Percentiles rank a stretch among this genome's conserved stretches.
These are phyloP conservation scores for Hyperoplus immaculatus DNA, from an alignment of 2,797 vertebrate species.

Conservation along the genomic window DNA sequence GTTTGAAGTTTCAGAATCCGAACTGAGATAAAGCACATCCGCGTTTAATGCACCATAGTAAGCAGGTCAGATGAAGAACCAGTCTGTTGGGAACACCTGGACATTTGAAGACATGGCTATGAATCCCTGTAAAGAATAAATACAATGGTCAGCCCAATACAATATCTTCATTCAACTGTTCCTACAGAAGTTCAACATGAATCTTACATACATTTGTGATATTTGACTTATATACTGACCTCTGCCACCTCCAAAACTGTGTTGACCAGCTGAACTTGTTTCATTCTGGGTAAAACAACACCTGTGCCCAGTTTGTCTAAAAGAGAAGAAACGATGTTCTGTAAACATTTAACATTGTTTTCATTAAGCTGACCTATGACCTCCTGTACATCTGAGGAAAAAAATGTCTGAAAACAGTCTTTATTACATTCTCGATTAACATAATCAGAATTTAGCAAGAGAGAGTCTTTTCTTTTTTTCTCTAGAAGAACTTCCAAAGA, in stretches of 20 bases:
- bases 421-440: background rate
- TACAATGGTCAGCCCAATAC: constrained; percentile 4
- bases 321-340: constrained; percentile 18
- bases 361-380: background rate
- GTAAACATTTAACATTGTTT: background rate
- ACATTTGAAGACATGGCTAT: constrained; percentile 70
- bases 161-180: background rate
- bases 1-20: background rate
- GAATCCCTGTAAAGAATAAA: constrained; percentile 72
- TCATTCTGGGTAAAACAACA: constrained; percentile 58
- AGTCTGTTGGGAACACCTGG: constrained; percentile 14
- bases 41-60: background rate
- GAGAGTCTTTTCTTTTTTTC: background rate
- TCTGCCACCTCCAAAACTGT: constrained; percentile 65
- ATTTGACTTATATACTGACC: constrained; percentile 57
- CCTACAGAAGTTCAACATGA: background rate
- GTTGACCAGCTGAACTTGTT: constrained; percentile 57
- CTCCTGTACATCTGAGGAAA: background rate
- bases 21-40: background rate
- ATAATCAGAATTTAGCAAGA: too few species aligned
- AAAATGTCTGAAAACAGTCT: background rate
- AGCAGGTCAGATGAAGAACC: constrained; percentile 5
- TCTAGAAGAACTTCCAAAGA: background rate
- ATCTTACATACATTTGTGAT: background rate
- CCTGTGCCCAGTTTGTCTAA: constrained; percentile 65